Evolutionary conservation across 1,140 invertebrate genomes (phyloP), one percentile per base, ranked within the genome.

Genomic region (Ips typographus): DNA sequence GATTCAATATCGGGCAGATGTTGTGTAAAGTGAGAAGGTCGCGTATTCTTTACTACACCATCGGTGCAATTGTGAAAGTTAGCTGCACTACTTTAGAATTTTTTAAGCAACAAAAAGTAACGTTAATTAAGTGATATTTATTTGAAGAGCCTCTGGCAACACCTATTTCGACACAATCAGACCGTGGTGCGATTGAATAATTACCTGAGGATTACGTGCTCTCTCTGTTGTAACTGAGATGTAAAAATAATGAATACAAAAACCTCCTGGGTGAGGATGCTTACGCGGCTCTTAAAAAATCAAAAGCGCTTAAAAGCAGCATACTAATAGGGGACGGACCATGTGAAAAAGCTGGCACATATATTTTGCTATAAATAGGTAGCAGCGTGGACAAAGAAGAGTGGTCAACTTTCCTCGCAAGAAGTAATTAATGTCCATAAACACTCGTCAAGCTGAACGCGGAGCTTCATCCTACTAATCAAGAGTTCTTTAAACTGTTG

Each of bases 371-470:
- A 62, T 70, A 63, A 63, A 64, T 70, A 63, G 68, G 60, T 63
- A 62, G 66, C 59, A 56, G 51, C 57, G 58, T 53, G 66, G 52
- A 68, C 66, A 68, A 62, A 68, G 68, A 22, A 55, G 65, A 73
- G 71, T 73, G 66, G 73, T 66, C 71, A 73, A 73, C 71, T 71
- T 66, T 72, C 71, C 59, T 74, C 71, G 70, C 71, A 73, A 72
- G 67, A 70, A 70, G 73, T 75, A 75, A 75, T 75, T 75, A 75
- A 73, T 73, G 72, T 75, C 73, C 71, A 64, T 70, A 75, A 75
- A 75, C 73, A 75, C 73, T 75, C 67, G 63, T 58, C 41, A 49
- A 40, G 49, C 62, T 70, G 52, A 52, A 70, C 62, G 59, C 62
- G 56, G 59, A 69, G 65, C 64, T 67, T 56, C 71, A 73, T 68